These are phyloP conservation scores for Sinocyclocheilus grahami DNA, from an alignment of 2,113 vertebrate species.

Conservation along the genomic window DNA sequence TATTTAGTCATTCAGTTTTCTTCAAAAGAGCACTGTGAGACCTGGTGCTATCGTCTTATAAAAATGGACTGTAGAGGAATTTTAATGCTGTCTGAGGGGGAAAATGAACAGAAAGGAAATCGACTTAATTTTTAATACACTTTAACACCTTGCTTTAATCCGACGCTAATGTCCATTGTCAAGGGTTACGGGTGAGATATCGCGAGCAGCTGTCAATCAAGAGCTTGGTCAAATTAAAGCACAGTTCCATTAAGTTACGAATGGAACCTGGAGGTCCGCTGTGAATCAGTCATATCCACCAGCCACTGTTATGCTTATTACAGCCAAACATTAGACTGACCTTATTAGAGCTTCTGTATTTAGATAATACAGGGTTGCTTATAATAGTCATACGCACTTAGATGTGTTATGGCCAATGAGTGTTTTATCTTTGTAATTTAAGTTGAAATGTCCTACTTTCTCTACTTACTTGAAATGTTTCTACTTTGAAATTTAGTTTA, in stretches of 20 bases:
- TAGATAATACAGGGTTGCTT: conserved; percentile 25
- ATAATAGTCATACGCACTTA: background rate
- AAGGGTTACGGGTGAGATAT: conserved; percentile 81
- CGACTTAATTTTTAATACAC: conserved; percentile 81
- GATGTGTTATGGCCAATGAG: background rate
- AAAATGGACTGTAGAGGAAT: conserved; percentile 66
- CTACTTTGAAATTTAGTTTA: background rate
- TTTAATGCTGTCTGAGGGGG: conserved; percentile 66
- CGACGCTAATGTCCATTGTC: conserved; percentile 79
- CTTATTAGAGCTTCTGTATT: conserved; percentile 56
- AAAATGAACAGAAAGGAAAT: conserved; percentile 49
- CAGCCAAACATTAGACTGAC: conserved; percentile 69
- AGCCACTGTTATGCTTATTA: conserved; percentile 75
- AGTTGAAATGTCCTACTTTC: background rate
- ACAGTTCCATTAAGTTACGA: conserved; percentile 79
- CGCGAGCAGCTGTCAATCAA: conserved; percentile 81
- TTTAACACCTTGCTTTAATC: conserved; percentile 80
- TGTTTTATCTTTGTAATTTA: conserved; percentile 33
- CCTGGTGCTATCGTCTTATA: conserved; percentile 67
- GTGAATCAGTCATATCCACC: conserved; percentile 76
- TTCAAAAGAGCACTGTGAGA: conserved; percentile 71
- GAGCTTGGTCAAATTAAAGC: conserved; percentile 79
- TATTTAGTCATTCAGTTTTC: conserved; percentile 68
- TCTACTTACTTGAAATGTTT: too few relatives aligned
- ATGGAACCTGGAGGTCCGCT: conserved; percentile 73